These are phyloP conservation scores for Odocoileus virginianus DNA, from an alignment of 2,113 vertebrate genomes.

Conservation along the genomic window DNA sequence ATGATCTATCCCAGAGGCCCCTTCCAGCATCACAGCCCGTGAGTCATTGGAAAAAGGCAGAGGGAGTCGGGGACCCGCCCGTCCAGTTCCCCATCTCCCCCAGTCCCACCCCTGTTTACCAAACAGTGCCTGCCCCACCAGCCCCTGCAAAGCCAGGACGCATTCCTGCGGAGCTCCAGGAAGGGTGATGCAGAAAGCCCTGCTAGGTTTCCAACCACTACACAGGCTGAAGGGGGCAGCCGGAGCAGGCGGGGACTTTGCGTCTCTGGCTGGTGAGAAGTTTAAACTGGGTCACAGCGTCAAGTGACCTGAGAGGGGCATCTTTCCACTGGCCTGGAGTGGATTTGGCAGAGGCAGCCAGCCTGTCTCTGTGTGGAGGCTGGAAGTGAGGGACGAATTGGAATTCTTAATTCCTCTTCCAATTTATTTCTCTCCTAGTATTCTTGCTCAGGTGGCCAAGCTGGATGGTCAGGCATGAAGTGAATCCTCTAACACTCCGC, in stretches of 20 bases:
- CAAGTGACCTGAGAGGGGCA: background rate
- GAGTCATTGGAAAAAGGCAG: slow-evolving; percentile 30
- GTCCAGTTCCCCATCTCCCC: background rate
- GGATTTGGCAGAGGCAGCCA: background rate
- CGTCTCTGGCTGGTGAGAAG: background rate
- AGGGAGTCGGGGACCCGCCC: background rate
- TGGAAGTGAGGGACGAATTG: background rate
- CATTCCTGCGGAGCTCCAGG: background rate
- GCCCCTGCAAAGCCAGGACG: background rate
- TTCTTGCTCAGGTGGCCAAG: background rate
- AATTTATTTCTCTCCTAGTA: no score
- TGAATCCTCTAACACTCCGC: background rate
- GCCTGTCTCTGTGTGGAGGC: background rate
- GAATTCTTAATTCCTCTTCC: background rate
- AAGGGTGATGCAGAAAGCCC: background rate
- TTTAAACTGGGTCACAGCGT: background rate
- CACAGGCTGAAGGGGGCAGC: background rate
- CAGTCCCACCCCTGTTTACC: slow-evolving; percentile 44
- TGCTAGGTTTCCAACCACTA: background rate
- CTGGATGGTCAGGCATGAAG: background rate
- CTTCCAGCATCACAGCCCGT: background rate
- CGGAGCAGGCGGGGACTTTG: background rate
- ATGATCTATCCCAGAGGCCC: background rate
- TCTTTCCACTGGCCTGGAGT: background rate
- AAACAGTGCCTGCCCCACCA: background rate